Base-by-base conservation (phyloP, 2,888 invertebrate genomes). In the Embidobia sp. region DNA sequence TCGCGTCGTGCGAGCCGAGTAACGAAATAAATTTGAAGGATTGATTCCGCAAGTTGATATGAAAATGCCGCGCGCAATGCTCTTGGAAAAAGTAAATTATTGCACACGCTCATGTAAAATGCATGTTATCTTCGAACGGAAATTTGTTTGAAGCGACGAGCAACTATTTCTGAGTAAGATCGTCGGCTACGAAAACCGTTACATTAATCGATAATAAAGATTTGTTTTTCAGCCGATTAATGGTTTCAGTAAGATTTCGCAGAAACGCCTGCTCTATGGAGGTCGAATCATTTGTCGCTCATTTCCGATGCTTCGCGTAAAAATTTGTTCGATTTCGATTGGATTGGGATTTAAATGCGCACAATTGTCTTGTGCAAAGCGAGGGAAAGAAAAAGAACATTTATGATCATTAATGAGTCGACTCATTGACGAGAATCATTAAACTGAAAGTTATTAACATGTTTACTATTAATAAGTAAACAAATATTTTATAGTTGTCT, bases 131-230 rank as follows among this genome's bases (percentile, higher is more conserved):
- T 55, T 55, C 55, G 37, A 48, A 16, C 27, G 57, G 49, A 55
- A 69, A 57, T 69, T 69, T 69, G 48, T 69, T 69, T 69, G 29
- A 46, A 53, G 44, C 35, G 37, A 27, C 44, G 27, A 2, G 53
- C 42, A 66, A 66, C 55, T 48, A 59, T 70, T 51, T 19, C 42
- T 27, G 51, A 70, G 31, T 69, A 59, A 70, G 51, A 42, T 51
- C 40, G 18, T 44, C 15, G 8, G 26, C 26, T 18, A 13, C 49
- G 49, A 61, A 61, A 61, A 46, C 70, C 70, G 70, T 70, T 63
- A 53, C 27, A 46, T 63, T 70, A 61, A 59, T 61, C 44, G 70
- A 15, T 55, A 63, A 63, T 55, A 46, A 63, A 55, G 16, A 3
- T n/a, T 55, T 63, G 37, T 63, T 33, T 49, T 31, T 11, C 27